A percentile compares a stretch with the other conserved stretches of the same genome.
phyloP scores from a whole-genome alignment of 2,888 invertebrate genomes.

The Cephus rjabovi region DNA sequence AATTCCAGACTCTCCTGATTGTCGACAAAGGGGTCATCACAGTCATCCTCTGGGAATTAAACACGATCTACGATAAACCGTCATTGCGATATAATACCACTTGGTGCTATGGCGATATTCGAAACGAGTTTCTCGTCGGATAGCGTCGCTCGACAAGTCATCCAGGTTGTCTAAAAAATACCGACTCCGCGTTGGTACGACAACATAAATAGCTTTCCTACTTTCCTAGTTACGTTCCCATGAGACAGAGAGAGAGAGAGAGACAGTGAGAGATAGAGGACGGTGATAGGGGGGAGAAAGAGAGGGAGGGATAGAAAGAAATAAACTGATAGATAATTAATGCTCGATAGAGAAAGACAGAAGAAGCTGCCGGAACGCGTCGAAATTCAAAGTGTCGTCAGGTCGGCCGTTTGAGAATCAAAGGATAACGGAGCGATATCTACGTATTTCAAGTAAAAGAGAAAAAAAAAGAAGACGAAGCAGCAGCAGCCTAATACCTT shows the following conservation, averaged over 20 bases:
- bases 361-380: background rate
- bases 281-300: too few relatives aligned
- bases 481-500: background rate
- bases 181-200: background rate
- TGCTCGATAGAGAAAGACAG: background rate
- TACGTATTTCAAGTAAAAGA: background rate
- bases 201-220: background rate
- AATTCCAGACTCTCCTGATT: background rate
- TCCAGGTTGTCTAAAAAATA: background rate
- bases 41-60: background rate
- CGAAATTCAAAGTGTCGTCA: constrained; percentile 1
- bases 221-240: background rate
- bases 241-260: background rate
- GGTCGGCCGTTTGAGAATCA: background rate
- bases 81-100: background rate
- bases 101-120: background rate
- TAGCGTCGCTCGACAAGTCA: background rate
- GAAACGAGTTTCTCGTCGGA: background rate
- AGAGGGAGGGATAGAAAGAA: background rate
- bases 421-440: constrained; percentile 1
- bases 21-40: background rate
- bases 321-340: background rate
- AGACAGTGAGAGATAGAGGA: too few relatives aligned
- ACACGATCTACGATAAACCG: background rate
- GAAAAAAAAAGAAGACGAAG: background rate